Conservation (phyloP, 2,888 invertebrate species). For the Tiliacea citrago region DNA sequence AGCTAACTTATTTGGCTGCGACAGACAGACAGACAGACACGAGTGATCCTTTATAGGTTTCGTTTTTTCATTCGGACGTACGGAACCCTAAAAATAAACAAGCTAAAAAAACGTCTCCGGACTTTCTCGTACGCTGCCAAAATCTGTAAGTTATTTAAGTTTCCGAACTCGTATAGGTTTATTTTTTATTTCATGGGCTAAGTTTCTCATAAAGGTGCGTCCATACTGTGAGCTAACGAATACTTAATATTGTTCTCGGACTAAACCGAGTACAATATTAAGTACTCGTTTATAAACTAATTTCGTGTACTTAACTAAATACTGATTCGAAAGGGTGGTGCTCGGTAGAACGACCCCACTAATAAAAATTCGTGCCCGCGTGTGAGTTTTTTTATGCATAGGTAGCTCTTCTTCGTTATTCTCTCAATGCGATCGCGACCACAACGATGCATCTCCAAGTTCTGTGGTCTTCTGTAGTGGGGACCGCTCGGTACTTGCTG, state of each 20-base stretch:
- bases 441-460: background rate
- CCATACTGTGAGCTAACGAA: no score
- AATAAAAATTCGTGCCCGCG: background rate
- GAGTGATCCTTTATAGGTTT: no score
- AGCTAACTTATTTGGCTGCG: no score
- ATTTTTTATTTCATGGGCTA: conserved; percentile 6
- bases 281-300: background rate
- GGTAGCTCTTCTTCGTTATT: background rate
- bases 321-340: background rate
- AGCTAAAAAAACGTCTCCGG: conserved; percentile 9
- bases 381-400: background rate
- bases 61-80: no score
- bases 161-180: background rate
- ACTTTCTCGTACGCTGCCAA: conserved; percentile 39
- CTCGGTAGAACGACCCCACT: no score
- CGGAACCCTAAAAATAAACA: background rate
- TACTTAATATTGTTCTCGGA: no score
- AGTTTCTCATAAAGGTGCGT: background rate
- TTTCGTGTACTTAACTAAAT: background rate
- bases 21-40: no score
- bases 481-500: background rate
- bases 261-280: no score
- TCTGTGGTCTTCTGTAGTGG: background rate
- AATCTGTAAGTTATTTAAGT: conserved; percentile 17
- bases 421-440: background rate